Percentiles rank a stretch among this genome's conserved stretches.
Evolutionary conservation across 2,797 vertebrate genomes (phyloP).

Genomic region (Furcifer pardalis): DNA sequence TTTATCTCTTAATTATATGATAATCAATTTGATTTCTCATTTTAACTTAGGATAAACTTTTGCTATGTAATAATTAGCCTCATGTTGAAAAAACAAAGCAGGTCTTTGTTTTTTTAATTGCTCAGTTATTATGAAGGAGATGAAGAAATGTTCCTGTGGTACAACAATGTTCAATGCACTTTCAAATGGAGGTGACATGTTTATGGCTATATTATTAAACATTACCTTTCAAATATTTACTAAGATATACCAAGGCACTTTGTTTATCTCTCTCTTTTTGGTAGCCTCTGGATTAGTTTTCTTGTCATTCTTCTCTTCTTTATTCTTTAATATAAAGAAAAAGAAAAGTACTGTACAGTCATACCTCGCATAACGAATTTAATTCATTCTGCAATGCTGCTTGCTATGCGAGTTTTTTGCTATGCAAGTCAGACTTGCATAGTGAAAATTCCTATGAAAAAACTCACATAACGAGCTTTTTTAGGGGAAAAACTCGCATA

Average conservation of each 20-base stretch:
- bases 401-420: too few species aligned
- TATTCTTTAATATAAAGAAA: slow-evolving; percentile 34
- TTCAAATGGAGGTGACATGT: slow-evolving; percentile 56
- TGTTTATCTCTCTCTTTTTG: slow-evolving; percentile 51
- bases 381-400: too few species aligned
- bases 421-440: too few species aligned
- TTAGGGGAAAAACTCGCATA: too few species aligned
- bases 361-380: too few species aligned
- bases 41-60: slow-evolving; percentile 55
- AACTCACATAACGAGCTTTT: too few species aligned
- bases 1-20: slow-evolving; percentile 72
- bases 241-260: slow-evolving; percentile 46
- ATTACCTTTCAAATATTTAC: slow-evolving; percentile 65
- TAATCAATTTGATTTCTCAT: slow-evolving; percentile 70
- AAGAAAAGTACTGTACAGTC: too few species aligned
- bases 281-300: slow-evolving; percentile 2
- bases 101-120: slow-evolving; percentile 69
- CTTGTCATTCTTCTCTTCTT: slow-evolving; percentile 43
- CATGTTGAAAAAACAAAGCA: slow-evolving; percentile 51
- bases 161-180: slow-evolving; percentile 41
- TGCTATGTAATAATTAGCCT: slow-evolving; percentile 52
- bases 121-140: slow-evolving; percentile 61
- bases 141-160: slow-evolving; percentile 57
- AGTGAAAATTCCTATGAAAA: too few species aligned
- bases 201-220: slow-evolving; percentile 65